Evolutionary conservation across 37 sponge, comb jelly and placozoan genomes (phyloP).

Genomic region (Diacarnus erythraeanus): DNA sequence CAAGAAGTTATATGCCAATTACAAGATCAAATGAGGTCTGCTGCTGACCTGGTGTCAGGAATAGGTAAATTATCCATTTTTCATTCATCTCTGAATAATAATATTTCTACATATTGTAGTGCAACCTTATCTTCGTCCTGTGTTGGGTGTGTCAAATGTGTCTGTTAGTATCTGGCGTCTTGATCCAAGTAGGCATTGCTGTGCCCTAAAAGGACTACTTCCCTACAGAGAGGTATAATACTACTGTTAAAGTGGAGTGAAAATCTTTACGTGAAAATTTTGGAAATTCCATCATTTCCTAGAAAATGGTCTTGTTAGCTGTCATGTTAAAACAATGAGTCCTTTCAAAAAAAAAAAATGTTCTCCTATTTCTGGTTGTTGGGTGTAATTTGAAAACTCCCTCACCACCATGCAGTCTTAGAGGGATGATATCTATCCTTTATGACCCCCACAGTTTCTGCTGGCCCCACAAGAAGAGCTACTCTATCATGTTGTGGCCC

Average conservation of each 20-base stretch:
- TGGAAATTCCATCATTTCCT: too few relatives aligned
- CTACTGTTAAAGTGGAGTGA: not conserved
- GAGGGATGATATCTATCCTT: not conserved
- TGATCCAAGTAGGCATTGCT: constrained; percentile 48
- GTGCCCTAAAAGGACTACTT: constrained; percentile 56
- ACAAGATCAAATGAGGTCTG: constrained; percentile 29
- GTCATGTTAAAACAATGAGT: too few relatives aligned
- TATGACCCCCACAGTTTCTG: constrained; percentile 20
- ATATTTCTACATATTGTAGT: constrained; percentile 23
- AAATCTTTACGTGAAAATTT: too few relatives aligned
- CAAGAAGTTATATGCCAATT: constrained; percentile 33
- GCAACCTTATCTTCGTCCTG: constrained; percentile 50
- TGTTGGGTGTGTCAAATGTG: constrained; percentile 59
- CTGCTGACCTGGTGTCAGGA: constrained; percentile 61
- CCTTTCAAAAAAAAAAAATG: too few relatives aligned
- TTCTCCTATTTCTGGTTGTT: not conserved
- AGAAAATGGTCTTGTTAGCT: too few relatives aligned
- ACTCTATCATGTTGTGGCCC: constrained; percentile 54
- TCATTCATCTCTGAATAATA: not conserved
- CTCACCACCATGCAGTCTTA: not conserved
- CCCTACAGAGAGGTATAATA: constrained; percentile 66
- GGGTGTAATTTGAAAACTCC: not conserved
- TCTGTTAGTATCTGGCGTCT: constrained; percentile 51
- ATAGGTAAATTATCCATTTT: constrained; percentile 1
- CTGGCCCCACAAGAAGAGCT: constrained; percentile 48